Evolutionary conservation across 2,888 invertebrate species (phyloP), one percentile per base, ranked within the genome.

Genomic region (Digitonthophagus gazella): DNA sequence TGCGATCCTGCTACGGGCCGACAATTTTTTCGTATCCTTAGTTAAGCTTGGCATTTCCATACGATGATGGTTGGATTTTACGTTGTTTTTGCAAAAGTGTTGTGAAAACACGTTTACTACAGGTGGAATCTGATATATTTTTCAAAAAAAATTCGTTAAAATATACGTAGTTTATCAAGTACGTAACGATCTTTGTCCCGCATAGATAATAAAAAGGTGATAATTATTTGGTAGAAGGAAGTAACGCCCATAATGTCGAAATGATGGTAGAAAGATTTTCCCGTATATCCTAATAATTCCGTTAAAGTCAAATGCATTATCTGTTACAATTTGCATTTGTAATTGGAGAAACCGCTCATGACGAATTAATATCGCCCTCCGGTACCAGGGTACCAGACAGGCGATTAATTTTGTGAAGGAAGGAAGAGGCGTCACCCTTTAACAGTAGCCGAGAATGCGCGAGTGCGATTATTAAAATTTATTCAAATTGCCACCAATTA

Each of bases 401-500:
- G 28, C 28, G 28, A 44, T 44, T 44, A 44, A 44, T 44, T 44
- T 44, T 11, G 11, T 44, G 11, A 11, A 44, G 28, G 28, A 6
- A 44, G 61, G 20, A 61, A 20, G 19, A 61, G 61, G 61, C 61
- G 61, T 61, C 20, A 5, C 20, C 20, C 19, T 20, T 61, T 20
- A 19, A 61, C 61, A 61, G 61, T 61, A 61, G 61, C 61, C 61
- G 61, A 18, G 18, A 14, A 16, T n/a, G 61, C 61, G 61, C 61
- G 18, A 20, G 61, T 61, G 19, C 61, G 61, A 67, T 69, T 69
- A 69, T 69, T 69, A 69, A 69, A 69, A 69, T 69, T 69, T 69
- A 69, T 69, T 69, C 64, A 69, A 69, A 69, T 69, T 69, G 65
- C 19, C 6, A 56, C 58, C 66, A 67, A 69, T 69, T 67, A 69